Evolutionary conservation across 2,113 vertebrate species (phyloP).

Genomic region (Lophius piscatorius): DNA sequence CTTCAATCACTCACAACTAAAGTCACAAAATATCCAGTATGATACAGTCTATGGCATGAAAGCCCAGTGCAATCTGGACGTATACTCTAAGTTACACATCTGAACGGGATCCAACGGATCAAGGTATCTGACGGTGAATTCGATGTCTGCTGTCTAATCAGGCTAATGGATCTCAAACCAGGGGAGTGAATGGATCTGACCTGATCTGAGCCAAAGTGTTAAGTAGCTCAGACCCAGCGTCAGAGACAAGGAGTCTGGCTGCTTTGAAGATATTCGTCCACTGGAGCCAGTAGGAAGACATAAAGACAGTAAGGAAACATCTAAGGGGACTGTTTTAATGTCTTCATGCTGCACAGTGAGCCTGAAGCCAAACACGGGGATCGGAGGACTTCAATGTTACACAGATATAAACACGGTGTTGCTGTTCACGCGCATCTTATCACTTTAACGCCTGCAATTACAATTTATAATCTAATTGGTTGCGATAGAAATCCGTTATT

Average conservation of each 20-base stretch:
- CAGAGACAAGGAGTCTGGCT: neutral
- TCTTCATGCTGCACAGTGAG: neutral
- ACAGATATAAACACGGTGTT: neutral
- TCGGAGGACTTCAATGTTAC: neutral
- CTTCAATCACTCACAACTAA: too few relatives aligned
- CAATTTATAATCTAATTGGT: too few relatives aligned
- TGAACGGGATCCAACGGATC: slow-evolving; percentile 48
- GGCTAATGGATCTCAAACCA: slow-evolving; percentile 68
- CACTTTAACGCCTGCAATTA: neutral
- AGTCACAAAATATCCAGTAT: too few relatives aligned
- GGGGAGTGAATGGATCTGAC: slow-evolving; percentile 55
- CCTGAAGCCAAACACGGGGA: neutral
- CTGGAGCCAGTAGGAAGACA: neutral
- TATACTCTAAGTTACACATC: slow-evolving; percentile 24
- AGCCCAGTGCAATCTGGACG: neutral
- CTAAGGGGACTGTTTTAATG: slow-evolving; percentile 4
- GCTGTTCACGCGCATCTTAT: neutral
- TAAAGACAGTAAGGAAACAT: slow-evolving; percentile 13
- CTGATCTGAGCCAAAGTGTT: slow-evolving; percentile 50
- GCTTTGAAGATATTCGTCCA: slow-evolving; percentile 13
- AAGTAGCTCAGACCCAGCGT: slow-evolving; percentile 63
- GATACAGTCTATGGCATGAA: too few relatives aligned
- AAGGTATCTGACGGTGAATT: slow-evolving; percentile 57
- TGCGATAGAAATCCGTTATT: too few relatives aligned
- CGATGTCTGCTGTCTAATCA: slow-evolving; percentile 65